These are phyloP conservation scores for Sebastes hubbsi DNA, from an alignment of 2,797 vertebrate genomes.

Conservation along the genomic window DNA sequence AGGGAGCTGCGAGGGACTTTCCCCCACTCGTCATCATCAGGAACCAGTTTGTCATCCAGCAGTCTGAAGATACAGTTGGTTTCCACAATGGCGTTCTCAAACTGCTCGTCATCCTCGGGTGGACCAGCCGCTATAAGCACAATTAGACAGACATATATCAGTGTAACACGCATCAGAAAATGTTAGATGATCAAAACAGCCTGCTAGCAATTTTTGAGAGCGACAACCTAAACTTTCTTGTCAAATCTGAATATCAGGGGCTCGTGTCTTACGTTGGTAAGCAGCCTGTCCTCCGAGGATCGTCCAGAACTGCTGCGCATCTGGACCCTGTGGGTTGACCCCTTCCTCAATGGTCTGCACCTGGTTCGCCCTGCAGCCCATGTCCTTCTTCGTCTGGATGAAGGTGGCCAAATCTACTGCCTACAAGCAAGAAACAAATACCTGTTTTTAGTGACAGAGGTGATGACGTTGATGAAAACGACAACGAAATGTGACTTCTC, in stretches of 20 bases:
- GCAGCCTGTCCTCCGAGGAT: conserved; percentile 89
- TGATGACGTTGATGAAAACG: too few species aligned
- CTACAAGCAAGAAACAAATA: conserved; percentile 66
- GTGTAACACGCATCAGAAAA: background rate
- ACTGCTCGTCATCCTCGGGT: conserved; percentile 94
- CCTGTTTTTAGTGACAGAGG: background rate
- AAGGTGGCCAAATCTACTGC: conserved; percentile 92
- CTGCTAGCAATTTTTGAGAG: background rate
- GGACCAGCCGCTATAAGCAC: conserved; percentile 85
- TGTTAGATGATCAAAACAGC: background rate
- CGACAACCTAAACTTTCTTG: background rate
- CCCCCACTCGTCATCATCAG: conserved; percentile 97
- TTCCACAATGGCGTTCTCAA: conserved; percentile 95
- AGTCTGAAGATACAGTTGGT: conserved; percentile 99
- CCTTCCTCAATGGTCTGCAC: conserved; percentile 92
- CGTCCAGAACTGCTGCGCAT: conserved; percentile 93
- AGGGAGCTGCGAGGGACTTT: conserved; percentile 91
- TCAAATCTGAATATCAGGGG: background rate
- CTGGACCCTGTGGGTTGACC: conserved; percentile 86
- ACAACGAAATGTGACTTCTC: background rate
- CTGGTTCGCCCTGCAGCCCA: conserved; percentile 92
- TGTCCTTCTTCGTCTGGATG: conserved; percentile 95
- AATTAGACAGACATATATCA: background rate
- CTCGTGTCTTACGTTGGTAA: conserved; percentile 86
- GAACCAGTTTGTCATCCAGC: conserved; percentile 93